A percentile compares a stretch with the other conserved stretches of the same genome.
phyloP scores from a whole-genome alignment of 2,888 invertebrate genomes.

The Scaptomyza polygonia region DNA sequence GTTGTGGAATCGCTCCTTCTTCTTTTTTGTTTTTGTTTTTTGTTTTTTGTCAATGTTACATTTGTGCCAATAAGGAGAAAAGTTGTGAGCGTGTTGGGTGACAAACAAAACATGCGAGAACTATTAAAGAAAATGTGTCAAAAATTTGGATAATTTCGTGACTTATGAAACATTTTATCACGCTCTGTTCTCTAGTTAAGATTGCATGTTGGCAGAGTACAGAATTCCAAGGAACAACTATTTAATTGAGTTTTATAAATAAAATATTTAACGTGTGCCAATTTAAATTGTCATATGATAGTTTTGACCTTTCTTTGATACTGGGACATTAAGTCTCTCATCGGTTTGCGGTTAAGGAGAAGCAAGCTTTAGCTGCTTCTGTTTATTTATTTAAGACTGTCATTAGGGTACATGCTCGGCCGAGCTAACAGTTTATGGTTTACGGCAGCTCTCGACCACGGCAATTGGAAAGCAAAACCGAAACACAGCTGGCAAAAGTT shows the following conservation, averaged over 20 bases:
- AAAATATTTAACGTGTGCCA: conserved; percentile 26
- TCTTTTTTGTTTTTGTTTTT: too few species aligned
- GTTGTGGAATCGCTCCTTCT: conserved; percentile 13
- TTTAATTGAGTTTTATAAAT: conserved; percentile 2
- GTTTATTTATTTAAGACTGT: conserved; percentile 67
- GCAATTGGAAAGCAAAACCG: conserved; percentile 14
- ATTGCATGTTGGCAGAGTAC: too few species aligned
- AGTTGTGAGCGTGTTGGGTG: too few species aligned
- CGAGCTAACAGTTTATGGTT: conserved; percentile 47
- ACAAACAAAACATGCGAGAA: too few species aligned
- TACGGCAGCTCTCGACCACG: conserved; percentile 19
- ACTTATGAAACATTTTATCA: background rate
- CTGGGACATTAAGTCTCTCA: conserved; percentile 15
- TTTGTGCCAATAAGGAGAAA: too few species aligned
- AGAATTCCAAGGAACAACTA: background rate
- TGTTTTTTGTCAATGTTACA: too few species aligned
- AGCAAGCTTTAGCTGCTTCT: conserved; percentile 10
- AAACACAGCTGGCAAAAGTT: conserved; percentile 42
- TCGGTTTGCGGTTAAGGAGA: conserved; percentile 5
- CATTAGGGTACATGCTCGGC: conserved; percentile 52
- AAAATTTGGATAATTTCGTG: conserved; percentile 1
- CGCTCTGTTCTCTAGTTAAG: background rate
- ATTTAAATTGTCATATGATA: conserved; percentile 16
- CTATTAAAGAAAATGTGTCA: too few species aligned
- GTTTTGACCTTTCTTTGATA: background rate